Evolutionary conservation across 2,888 invertebrate genomes (phyloP).

Genomic region (Marasmarcha lunaedactyla): DNA sequence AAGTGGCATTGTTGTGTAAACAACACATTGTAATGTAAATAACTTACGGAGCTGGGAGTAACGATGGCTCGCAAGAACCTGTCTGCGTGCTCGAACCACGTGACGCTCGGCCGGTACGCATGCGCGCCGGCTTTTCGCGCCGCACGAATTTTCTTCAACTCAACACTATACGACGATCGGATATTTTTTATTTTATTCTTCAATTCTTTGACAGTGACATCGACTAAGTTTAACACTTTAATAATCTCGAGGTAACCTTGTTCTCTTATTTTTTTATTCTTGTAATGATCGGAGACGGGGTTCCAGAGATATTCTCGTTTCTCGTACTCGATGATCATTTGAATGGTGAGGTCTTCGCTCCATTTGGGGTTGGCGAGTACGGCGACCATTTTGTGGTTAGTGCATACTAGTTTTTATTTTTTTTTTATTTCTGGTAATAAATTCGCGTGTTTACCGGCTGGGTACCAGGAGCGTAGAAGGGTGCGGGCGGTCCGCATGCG

Average conservation of each 20-base stretch:
- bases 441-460: constrained; percentile 38
- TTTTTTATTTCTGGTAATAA: constrained; percentile 24
- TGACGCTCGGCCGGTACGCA: constrained; percentile 68
- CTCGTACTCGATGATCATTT: constrained; percentile 65
- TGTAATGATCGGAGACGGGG: constrained; percentile 62
- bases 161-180: constrained; percentile 65
- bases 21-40: constrained; percentile 22
- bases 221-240: constrained; percentile 54
- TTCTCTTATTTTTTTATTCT: constrained; percentile 63
- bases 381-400: constrained; percentile 45
- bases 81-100: constrained; percentile 70
- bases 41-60: constrained; percentile 65
- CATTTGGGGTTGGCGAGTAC: constrained; percentile 64
- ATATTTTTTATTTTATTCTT: constrained; percentile 68
- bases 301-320: constrained; percentile 65
- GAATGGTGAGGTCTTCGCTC: constrained; percentile 64
- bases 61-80: constrained; percentile 68
- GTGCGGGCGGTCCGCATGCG: constrained; percentile 70
- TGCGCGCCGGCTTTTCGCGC: constrained; percentile 65
- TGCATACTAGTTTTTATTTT: constrained; percentile 39
- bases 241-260: constrained; percentile 64
- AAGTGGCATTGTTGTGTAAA: constrained; percentile 21
- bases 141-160: constrained; percentile 67
- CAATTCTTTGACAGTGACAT: constrained; percentile 62
- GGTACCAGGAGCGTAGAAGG: constrained; percentile 56